phyloP scores from a whole-genome alignment of 2,113 vertebrate species.

The Trochalopteron elliotii region DNA sequence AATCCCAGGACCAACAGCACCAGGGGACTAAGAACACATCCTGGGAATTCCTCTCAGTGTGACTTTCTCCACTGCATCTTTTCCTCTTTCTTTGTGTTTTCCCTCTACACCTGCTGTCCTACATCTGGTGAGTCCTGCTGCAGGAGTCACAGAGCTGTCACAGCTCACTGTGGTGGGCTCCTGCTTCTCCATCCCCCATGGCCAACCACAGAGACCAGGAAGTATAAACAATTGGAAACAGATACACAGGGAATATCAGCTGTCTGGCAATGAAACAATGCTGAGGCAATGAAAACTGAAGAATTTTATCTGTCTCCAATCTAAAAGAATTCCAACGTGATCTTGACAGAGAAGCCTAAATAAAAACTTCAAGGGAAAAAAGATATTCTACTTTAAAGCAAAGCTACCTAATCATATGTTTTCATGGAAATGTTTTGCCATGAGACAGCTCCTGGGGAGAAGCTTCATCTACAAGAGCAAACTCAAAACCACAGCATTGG shows the following conservation, averaged over 20 bases:
- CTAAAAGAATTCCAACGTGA: background rate
- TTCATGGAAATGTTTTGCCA: background rate
- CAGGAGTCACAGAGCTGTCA: background rate
- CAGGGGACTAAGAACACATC: background rate
- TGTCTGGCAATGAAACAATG: background rate
- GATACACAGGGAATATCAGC: background rate
- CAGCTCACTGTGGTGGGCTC: background rate
- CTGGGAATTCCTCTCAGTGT: background rate
- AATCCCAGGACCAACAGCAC: background rate
- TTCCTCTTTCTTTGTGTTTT: background rate
- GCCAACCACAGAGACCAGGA: background rate
- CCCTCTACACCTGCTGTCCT: background rate
- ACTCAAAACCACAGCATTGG: background rate
- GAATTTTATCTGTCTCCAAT: background rate
- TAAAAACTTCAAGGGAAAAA: background rate
- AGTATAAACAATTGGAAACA: background rate
- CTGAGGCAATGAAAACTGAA: background rate
- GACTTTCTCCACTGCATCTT: rapidly evolving
- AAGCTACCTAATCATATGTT: background rate
- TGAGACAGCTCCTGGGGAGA: background rate
- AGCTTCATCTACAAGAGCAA: background rate
- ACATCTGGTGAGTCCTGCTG: background rate
- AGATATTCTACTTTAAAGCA: background rate
- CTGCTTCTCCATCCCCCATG: background rate
- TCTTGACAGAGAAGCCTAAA: background rate